phyloP scores from a whole-genome alignment of 37 sponge, comb jelly and placozoan species.

The Beroe forskalii region DNA sequence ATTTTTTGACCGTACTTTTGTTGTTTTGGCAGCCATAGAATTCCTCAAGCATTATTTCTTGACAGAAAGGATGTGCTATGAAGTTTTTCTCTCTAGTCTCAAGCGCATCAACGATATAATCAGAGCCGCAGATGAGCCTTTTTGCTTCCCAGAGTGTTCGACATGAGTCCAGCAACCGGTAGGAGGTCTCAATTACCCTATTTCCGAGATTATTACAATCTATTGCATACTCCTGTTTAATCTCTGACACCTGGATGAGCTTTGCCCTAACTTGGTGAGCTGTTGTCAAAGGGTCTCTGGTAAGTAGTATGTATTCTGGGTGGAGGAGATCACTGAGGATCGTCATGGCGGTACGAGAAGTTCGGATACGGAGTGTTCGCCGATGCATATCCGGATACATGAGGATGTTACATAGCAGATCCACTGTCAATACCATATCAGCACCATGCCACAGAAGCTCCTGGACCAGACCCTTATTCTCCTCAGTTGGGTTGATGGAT shows the following conservation, averaged over 20 bases:
- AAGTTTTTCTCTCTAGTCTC: conserved; percentile 21
- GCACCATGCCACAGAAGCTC: conserved; percentile 13
- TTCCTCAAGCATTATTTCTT: conserved; percentile 28
- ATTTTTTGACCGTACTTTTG: background rate
- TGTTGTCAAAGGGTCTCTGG: conserved; percentile 45
- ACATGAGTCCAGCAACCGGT: conserved; percentile 6
- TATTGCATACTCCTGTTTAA: conserved; percentile 26
- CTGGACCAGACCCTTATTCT: background rate
- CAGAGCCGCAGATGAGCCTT: background rate
- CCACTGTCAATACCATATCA: conserved; percentile 28
- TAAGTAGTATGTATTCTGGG: background rate
- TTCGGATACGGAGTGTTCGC: no score
- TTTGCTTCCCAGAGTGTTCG: conserved; percentile 51
- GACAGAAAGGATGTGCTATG: conserved; percentile 53
- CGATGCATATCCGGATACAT: background rate
- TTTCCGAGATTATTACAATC: conserved; percentile 1
- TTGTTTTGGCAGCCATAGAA: conserved; percentile 6
- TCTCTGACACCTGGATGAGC: background rate
- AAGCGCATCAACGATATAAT: conserved; percentile 4
- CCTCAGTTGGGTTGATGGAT: background rate
- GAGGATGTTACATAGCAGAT: background rate
- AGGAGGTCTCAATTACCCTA: background rate
- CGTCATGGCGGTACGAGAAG: conserved; percentile 45
- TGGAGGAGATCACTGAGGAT: background rate
- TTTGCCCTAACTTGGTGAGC: background rate